Percentiles rank a stretch among this genome's conserved stretches.
Evolutionary conservation across 2,797 vertebrate species (phyloP).

Genomic region (Sebastes vulpes): DNA sequence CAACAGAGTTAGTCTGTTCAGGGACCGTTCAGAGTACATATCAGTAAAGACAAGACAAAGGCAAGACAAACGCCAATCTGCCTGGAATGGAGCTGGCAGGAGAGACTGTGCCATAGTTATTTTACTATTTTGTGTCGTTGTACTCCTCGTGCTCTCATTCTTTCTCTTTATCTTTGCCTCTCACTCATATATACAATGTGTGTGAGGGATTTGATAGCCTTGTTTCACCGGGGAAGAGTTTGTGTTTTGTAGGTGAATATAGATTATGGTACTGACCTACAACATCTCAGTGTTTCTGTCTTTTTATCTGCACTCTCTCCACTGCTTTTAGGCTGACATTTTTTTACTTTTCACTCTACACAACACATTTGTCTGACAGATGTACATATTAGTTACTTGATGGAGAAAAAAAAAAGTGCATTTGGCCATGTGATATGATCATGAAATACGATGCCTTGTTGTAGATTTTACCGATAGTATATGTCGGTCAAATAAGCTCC

Average conservation of each 20-base stretch:
- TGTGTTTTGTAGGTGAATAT: neutral
- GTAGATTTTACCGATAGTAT: neutral
- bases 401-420: neutral
- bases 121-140: conserved; percentile 3
- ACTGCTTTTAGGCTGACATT: neutral
- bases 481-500: neutral
- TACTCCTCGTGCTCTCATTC: neutral
- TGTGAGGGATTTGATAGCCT: neutral
- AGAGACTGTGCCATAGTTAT: conserved; percentile 18
- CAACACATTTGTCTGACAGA: too few relatives aligned
- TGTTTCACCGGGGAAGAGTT: neutral
- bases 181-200: neutral
- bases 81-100: conserved; percentile 47
- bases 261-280: neutral
- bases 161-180: neutral
- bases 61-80: conserved; percentile 58
- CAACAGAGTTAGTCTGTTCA: conserved; percentile 62
- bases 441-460: neutral
- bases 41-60: conserved; percentile 53
- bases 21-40: conserved; percentile 56
- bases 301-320: neutral
- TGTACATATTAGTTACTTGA: neutral
- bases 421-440: neutral
- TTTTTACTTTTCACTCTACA: neutral
- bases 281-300: neutral